Percentiles rank a stretch among this genome's conserved stretches.
phyloP scores from a whole-genome alignment of 2,888 invertebrate species.

The Clunio marinus region DNA sequence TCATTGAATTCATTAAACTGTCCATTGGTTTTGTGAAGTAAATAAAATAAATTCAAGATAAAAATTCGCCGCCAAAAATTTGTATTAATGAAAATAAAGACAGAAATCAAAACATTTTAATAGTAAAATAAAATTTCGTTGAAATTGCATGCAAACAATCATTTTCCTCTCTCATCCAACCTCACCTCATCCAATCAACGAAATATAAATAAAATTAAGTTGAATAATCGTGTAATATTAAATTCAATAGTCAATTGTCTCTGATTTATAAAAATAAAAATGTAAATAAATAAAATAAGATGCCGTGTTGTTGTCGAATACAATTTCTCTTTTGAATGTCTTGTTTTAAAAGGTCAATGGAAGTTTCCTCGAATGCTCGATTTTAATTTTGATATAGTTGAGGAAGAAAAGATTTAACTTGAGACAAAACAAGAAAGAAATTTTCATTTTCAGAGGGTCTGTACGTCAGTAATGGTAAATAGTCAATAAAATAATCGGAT shows the following conservation, averaged over 20 bases:
- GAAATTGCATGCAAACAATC: constrained; percentile 16
- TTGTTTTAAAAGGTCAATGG: not conserved
- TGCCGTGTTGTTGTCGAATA: not conserved
- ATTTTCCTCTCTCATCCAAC: no score
- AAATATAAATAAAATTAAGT: constrained; percentile 24
- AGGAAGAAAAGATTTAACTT: no score
- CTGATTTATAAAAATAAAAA: not conserved
- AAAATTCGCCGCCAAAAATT: not conserved
- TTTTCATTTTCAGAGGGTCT: no score
- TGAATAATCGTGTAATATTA: constrained; percentile 36
- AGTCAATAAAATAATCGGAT: no score
- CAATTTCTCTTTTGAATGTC: not conserved
- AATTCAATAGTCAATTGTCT: constrained; percentile 38
- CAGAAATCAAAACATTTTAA: constrained; percentile 35
- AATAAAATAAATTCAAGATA: no score
- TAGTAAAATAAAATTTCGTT: not conserved
- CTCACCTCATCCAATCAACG: not conserved
- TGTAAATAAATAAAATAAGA: constrained; percentile 2
- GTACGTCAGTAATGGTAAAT: no score
- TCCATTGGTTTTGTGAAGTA: no score
- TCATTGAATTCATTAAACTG: no score
- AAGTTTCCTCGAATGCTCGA: not conserved
- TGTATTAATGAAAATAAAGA: not conserved
- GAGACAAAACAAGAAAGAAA: no score
- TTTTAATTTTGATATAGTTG: not conserved